phyloP scores from a whole-genome alignment of 2,797 vertebrate genomes.

The Thaleichthys pacificus region DNA sequence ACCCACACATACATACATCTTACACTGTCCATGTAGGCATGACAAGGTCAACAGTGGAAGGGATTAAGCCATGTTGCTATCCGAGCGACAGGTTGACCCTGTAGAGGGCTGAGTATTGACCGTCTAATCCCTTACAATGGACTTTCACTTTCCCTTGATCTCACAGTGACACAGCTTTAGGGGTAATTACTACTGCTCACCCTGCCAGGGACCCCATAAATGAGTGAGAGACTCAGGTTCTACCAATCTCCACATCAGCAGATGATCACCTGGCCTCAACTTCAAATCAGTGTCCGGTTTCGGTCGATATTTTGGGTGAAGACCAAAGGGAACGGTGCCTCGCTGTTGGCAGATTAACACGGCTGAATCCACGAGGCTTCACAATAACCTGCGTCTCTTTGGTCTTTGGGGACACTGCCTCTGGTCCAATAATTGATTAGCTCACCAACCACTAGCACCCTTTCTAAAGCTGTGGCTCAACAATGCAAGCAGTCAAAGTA shows the following conservation, averaged over 20 bases:
- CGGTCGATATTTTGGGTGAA: neutral
- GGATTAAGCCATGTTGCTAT: slow-evolving; percentile 39
- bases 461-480: neutral
- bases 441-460: neutral
- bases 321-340: neutral
- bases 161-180: slow-evolving; percentile 55
- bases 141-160: slow-evolving; percentile 55
- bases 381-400: neutral
- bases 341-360: no score
- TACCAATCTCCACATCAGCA: no score
- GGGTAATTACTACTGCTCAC: slow-evolving; percentile 57
- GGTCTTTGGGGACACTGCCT: neutral
- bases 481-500: neutral
- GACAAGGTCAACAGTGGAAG: neutral
- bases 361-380: neutral
- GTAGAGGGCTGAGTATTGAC: slow-evolving; percentile 47
- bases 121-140: slow-evolving; percentile 59
- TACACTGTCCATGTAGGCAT: slow-evolving; percentile 2
- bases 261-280: neutral
- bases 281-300: neutral
- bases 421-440: neutral
- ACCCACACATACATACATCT: slow-evolving; percentile 4
- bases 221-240: no score
- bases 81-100: slow-evolving; percentile 28
- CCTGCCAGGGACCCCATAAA: slow-evolving; percentile 22